Base-by-base conservation (phyloP, 2,888 invertebrate genomes). In the Octonoba sinensis region DNA sequence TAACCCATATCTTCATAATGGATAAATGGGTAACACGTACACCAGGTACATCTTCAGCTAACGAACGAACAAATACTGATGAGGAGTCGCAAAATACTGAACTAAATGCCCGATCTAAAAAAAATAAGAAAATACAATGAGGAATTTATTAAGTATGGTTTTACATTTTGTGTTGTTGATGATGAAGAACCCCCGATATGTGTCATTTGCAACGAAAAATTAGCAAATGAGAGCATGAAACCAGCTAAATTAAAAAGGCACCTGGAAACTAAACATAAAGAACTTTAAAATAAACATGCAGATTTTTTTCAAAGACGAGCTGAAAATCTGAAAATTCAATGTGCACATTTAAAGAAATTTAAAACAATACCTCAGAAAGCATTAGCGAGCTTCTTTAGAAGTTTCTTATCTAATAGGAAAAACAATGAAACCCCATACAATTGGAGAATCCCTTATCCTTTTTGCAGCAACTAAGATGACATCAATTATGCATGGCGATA, bases 181-280 rank as follows among this genome's bases (percentile, higher is more conserved):
- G 64, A 64, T 64, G 64, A 64, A 47, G 64, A 64, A 64, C 36
- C 18, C n/a, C 64, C 64, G 44, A 64, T 64, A n/a, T 64, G 64
- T 47, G 44, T 64, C 44, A 27, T 44, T 64, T 36, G 64, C 47
- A 64, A 44, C 47, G 64, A 64, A 64, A 47, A 46, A 18, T 64
- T 64, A 47, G 64, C 64, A 46, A 18, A 36, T 64, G 64, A 64
- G 12, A 64, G 64, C 64, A 64, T 64, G 47, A 64, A 64, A 44
- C 64, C 46, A 44, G 44, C 6, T 56, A 4, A 56, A 56, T 56
- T 56, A 56, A 56, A 56, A 56, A 56, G 57, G n/a, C n/a, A n/a
- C n/a, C n/a, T n/a, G n/a, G n/a, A n/a, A n/a, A n/a, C n/a, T n/a
- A n/a, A n/a, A n/a, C 57, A 60, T 60, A 60, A 60, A 12, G 60